Evolutionary conservation across 1,140 invertebrate genomes (phyloP).

Genomic region (Kradibia gibbosae): DNA sequence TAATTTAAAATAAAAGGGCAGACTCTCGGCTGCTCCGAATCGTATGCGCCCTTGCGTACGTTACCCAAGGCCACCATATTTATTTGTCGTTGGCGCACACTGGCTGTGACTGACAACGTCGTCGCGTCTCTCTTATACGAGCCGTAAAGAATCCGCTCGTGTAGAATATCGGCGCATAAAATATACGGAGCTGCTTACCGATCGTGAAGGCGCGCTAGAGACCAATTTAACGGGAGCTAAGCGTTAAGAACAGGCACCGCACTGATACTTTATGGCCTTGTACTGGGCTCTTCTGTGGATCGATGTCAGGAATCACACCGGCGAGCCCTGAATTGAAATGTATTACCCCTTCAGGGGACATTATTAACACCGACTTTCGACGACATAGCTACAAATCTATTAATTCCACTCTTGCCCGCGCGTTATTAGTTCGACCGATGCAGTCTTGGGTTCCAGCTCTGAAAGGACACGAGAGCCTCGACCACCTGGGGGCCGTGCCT

Average conservation of each 20-base stretch:
- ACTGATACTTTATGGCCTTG: not conserved
- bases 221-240: conserved; percentile 19
- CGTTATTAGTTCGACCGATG: not conserved
- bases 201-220: conserved; percentile 13
- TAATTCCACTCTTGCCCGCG: not conserved
- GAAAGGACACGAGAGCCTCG: no score
- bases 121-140: conserved; percentile 7
- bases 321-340: not conserved
- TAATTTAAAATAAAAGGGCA: conserved; percentile 28
- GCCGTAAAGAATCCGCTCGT: conserved; percentile 31
- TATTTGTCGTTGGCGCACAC: conserved; percentile 22
- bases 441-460: not conserved
- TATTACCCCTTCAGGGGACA: not conserved
- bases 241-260: not conserved
- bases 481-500: not conserved
- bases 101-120: conserved; percentile 45
- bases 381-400: not conserved
- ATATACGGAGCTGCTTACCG: conserved; percentile 41
- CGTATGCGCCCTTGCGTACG: conserved; percentile 19
- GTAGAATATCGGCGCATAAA: conserved; percentile 46
- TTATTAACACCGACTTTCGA: not conserved
- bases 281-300: not conserved
- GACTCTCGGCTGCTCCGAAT: conserved; percentile 34
- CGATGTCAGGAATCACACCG: not conserved
- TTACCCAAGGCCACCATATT: conserved; percentile 10